These are phyloP conservation scores for Dendrolimus pini DNA, from an alignment of 2,888 invertebrate species.

Conservation along the genomic window DNA sequence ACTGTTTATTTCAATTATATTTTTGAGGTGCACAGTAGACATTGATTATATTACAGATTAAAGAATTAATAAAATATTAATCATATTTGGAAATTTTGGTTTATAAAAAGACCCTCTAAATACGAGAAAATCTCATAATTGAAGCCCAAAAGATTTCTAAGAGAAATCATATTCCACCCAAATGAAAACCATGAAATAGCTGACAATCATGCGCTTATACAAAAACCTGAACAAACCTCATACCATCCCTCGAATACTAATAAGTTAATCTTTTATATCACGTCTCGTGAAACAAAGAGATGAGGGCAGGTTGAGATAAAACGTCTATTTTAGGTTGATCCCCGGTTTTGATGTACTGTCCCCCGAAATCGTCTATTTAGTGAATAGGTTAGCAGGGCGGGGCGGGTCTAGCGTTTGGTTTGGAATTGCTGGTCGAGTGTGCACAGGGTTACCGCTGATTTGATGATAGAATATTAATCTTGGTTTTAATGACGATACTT, in stretches of 20 bases:
- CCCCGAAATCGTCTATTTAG: conserved; percentile 9
- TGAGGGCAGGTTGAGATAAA: conserved; percentile 59
- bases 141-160: too few relatives aligned
- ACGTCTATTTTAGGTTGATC: conserved; percentile 42
- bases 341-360: neutral
- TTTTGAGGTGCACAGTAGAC: too few relatives aligned
- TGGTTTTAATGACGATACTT: too few relatives aligned
- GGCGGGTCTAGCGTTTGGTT: conserved; percentile 37
- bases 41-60: too few relatives aligned
- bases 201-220: neutral
- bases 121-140: too few relatives aligned
- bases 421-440: conserved; percentile 56
- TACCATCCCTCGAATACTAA: conserved; percentile 63
- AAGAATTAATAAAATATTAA: too few relatives aligned
- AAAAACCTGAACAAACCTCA: conserved; percentile 20
- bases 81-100: too few relatives aligned
- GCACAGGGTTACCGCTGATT: conserved; percentile 5
- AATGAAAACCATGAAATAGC: neutral
- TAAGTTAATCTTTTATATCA: conserved; percentile 75
- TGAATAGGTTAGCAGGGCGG: conserved; percentile 18
- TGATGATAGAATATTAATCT: neutral
- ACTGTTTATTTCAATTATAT: too few relatives aligned
- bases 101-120: too few relatives aligned
- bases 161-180: neutral
- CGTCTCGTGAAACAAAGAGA: conserved; percentile 72